Base-by-base conservation (phyloP, 1,140 invertebrate genomes). In the Kradibia gibbosae region DNA sequence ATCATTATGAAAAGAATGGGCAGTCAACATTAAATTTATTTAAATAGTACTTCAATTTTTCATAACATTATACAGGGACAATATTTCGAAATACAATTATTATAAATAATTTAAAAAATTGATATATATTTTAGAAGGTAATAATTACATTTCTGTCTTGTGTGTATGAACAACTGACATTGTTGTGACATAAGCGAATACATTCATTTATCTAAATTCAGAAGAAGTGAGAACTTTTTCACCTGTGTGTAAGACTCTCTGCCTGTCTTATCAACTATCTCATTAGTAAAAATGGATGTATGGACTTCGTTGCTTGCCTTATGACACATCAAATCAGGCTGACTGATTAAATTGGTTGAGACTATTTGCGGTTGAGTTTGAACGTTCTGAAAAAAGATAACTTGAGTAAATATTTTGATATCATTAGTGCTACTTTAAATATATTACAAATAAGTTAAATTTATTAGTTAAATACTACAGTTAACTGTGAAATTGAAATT, bases 341-440 rank as follows among this genome's bases (percentile, higher is more conserved):
- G 72, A 3, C 48, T 36, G 15, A 80, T 73, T 5, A 79, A 1
- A 57, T 67, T 75, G 2, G 45, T 55, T 17, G 79, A 50, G 15
- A 45, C 70, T 55, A 81, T 76, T 36, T 81, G 70, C 7, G 82
- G 42, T 34, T 72, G 67, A 17, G 78, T 50, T 10, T n/a, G 13
- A 25, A 85, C 62, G 76, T 84, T 85, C 42, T 86, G 85, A 1
- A 87, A 53, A 15, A 85, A 86, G 3, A 87, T 85, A 22, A 86
- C 76, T 28, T 80, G 80, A 15, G 80, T 81, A 17, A 82, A 80
- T 3, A 80, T n/a, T 0, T 60, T 77, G 25, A 74, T 36, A 42
- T 81, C 72, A 0, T 13, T 13, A 4, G 34, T 42, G 0, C 42
- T 25, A n/a, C 45, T 72, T 53, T 77, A 42, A 25, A 60, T 22